Evolutionary conservation across 2,113 vertebrate species (phyloP).

Genomic region (Melanotaenia duboulayi): DNA sequence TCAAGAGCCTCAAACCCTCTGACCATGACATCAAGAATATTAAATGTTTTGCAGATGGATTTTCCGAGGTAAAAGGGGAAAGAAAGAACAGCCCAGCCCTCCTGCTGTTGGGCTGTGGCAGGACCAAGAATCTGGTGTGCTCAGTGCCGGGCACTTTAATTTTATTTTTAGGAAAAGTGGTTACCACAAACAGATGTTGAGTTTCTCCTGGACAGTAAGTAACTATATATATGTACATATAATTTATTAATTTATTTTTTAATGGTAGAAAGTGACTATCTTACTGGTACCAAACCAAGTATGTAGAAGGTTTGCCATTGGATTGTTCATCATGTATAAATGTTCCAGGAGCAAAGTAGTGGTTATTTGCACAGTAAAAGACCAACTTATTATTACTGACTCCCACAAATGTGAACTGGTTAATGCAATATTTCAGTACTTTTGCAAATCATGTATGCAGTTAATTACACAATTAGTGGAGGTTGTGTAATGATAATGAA

Average conservation of each 20-base stretch:
- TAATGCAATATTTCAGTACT: constrained; percentile 43
- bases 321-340: background rate
- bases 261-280: too few relatives aligned
- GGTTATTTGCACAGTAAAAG: constrained; percentile 3
- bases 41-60: constrained; percentile 35
- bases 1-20: constrained; percentile 11
- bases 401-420: constrained; percentile 39
- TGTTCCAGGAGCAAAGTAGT: background rate
- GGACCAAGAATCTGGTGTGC: background rate
- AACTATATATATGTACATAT: too few relatives aligned
- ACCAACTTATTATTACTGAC: background rate
- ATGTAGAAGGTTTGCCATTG: background rate
- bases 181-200: constrained; percentile 10
- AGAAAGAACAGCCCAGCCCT: background rate
- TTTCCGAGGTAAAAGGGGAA: constrained; percentile 16
- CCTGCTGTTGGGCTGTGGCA: constrained; percentile 10
- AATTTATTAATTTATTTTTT: too few relatives aligned
- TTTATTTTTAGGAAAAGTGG: constrained; percentile 13
- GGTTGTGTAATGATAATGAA: constrained; percentile 32
- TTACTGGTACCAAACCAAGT: too few relatives aligned
- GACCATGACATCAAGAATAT: constrained; percentile 24
- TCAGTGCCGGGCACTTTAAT: background rate
- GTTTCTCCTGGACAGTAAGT: too few relatives aligned
- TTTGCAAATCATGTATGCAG: constrained; percentile 33
- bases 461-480: constrained; percentile 51